A percentile compares a stretch with the other conserved stretches of the same genome.
These are phyloP conservation scores for Clepsis dumicolana DNA, from an alignment of 2,888 invertebrate genomes.

Conservation along the genomic window DNA sequence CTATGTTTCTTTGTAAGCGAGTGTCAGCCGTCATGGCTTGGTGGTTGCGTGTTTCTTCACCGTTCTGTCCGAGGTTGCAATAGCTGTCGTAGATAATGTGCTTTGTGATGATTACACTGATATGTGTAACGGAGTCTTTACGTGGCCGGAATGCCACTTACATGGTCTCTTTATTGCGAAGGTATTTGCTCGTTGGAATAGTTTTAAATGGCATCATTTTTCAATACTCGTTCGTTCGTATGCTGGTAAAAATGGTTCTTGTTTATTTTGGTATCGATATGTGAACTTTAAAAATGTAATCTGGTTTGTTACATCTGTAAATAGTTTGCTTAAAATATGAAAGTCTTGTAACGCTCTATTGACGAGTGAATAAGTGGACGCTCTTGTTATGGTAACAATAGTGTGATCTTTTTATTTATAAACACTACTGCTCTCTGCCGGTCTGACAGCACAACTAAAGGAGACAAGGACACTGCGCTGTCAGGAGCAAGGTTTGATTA, in stretches of 20 bases:
- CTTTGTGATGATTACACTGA: conserved; percentile 68
- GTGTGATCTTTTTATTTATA: too few relatives aligned
- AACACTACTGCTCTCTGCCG: too few relatives aligned
- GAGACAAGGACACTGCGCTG: too few relatives aligned
- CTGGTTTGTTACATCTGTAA: too few relatives aligned
- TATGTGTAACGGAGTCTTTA: conserved; percentile 77
- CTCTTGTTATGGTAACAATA: too few relatives aligned
- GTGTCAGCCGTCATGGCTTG: conserved; percentile 78
- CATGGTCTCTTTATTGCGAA: conserved; percentile 50
- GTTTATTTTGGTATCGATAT: conserved; percentile 8
- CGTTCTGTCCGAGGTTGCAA: conserved; percentile 71
- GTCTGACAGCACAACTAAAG: too few relatives aligned
- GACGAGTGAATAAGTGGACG: too few relatives aligned
- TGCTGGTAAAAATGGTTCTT: conserved; percentile 14
- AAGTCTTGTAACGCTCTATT: too few relatives aligned
- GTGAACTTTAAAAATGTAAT: conserved; percentile 18
- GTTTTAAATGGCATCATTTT: conserved; percentile 44
- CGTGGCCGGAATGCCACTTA: conserved; percentile 57
- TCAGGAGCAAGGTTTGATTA: too few relatives aligned
- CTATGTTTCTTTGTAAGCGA: conserved; percentile 56
- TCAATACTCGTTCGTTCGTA: conserved; percentile 29
- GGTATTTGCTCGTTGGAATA: conserved; percentile 49
- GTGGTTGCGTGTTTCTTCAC: conserved; percentile 70
- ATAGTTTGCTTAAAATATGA: too few relatives aligned
- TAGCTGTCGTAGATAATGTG: conserved; percentile 74